Percentiles rank a stretch among this genome's conserved stretches.
phyloP scores from a whole-genome alignment of 2,113 vertebrate genomes.

The Scophthalmus maximus region DNA sequence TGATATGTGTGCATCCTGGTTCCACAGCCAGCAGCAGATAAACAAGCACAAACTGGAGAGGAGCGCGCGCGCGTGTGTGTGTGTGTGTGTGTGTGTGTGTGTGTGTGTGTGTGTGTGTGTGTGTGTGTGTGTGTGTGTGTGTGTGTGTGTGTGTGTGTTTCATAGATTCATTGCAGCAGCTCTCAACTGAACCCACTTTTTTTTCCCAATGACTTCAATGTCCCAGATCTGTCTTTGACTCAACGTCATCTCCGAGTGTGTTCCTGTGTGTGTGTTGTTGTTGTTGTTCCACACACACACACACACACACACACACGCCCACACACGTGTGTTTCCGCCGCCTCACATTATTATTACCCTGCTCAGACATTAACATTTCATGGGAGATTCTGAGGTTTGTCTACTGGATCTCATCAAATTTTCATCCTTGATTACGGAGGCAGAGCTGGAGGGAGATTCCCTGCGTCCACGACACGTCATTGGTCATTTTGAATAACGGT shows the following conservation, averaged over 20 bases:
- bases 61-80: conserved; percentile 6
- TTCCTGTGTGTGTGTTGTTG: neutral
- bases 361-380: conserved; percentile 70
- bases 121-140: neutral
- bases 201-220: conserved; percentile 53
- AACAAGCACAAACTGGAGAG: conserved; percentile 1
- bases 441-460: conserved; percentile 39
- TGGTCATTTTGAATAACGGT: conserved; percentile 45
- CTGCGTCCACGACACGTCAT: neutral
- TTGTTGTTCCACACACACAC: neutral
- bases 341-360: conserved; percentile 54
- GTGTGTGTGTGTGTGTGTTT: conserved; percentile 8
- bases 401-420: conserved; percentile 71
- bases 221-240: conserved; percentile 74
- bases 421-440: conserved; percentile 64
- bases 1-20: neutral
- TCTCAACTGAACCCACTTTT: conserved; percentile 40
- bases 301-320: too few species aligned
- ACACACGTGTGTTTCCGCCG: conserved; percentile 4
- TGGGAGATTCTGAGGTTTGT: conserved; percentile 53
- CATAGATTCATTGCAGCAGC: conserved; percentile 38
- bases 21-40: conserved; percentile 2
- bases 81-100: conserved; percentile 15
- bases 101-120: neutral
- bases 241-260: conserved; percentile 34